These are phyloP conservation scores for Cerceris rybyensis DNA, from an alignment of 2,888 invertebrate genomes.

Conservation along the genomic window DNA sequence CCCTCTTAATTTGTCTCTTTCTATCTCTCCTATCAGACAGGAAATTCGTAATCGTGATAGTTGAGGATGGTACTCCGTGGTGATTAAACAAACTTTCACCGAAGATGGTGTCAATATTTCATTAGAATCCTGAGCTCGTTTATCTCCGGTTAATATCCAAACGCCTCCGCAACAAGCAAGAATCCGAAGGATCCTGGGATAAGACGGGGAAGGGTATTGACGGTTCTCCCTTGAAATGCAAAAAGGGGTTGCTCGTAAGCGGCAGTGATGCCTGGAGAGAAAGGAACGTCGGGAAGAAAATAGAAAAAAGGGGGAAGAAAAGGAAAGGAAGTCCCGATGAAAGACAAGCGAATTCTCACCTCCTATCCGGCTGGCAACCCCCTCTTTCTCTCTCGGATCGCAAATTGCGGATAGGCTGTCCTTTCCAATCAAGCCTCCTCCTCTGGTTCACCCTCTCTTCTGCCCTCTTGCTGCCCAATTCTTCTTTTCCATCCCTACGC, in stretches of 20 bases:
- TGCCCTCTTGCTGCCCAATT: slow-evolving; percentile 56
- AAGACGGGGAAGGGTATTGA: slow-evolving; percentile 55
- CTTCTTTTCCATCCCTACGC: slow-evolving; percentile 63
- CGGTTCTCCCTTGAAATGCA: slow-evolving; percentile 64
- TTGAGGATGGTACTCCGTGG: slow-evolving; percentile 43
- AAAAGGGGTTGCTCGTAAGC: slow-evolving; percentile 65
- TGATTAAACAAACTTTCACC: slow-evolving; percentile 64
- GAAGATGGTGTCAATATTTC: slow-evolving; percentile 62
- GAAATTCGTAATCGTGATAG: slow-evolving; percentile 52
- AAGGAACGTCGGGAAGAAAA: slow-evolving; percentile 42
- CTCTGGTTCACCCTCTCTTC: slow-evolving; percentile 31
- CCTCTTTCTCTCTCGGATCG: slow-evolving; percentile 55
- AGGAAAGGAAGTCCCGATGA: slow-evolving; percentile 66
- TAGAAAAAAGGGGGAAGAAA: slow-evolving; percentile 45
- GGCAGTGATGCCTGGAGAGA: slow-evolving; percentile 28
- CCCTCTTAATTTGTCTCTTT: too few species aligned
- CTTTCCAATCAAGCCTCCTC: slow-evolving; percentile 74
- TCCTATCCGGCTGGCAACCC: slow-evolving; percentile 42
- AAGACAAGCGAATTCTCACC: slow-evolving; percentile 76
- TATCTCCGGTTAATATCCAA: slow-evolving; percentile 65
- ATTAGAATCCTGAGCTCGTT: slow-evolving; percentile 61
- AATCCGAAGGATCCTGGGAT: slow-evolving; percentile 59
- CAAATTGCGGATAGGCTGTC: slow-evolving; percentile 78
- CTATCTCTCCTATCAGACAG: slow-evolving; percentile 6
- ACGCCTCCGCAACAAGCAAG: slow-evolving; percentile 49